Evolutionary conservation across 2,888 invertebrate species (phyloP).

Genomic region (Lordiphosa fenestrarum): DNA sequence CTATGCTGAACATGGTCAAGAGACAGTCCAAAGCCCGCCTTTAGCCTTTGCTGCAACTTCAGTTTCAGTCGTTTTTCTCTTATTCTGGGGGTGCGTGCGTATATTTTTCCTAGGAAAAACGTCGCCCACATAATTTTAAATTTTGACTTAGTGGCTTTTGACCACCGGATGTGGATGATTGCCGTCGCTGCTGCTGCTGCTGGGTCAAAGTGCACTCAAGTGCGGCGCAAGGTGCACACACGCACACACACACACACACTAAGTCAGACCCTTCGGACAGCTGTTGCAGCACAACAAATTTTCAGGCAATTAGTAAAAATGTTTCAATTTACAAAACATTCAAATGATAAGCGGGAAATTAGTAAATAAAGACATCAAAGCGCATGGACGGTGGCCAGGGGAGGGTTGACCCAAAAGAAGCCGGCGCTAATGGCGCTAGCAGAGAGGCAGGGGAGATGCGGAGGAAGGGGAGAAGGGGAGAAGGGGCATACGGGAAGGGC

Average conservation of each 20-base stretch:
- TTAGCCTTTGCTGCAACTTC: slow-evolving; percentile 13
- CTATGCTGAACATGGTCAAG: slow-evolving; percentile 58
- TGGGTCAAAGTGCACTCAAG: slow-evolving; percentile 64
- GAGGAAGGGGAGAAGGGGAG: too few species aligned
- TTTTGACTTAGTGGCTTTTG: slow-evolving; percentile 58
- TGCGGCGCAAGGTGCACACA: slow-evolving; percentile 45
- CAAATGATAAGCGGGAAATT: slow-evolving; percentile 75
- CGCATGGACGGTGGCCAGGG: slow-evolving; percentile 24
- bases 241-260: slow-evolving; percentile 25
- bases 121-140: slow-evolving; percentile 74
- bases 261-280: slow-evolving; percentile 18
- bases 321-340: slow-evolving; percentile 73
- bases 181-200: slow-evolving; percentile 38
- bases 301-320: slow-evolving; percentile 74
- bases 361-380: slow-evolving; percentile 74
- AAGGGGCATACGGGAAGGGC: slow-evolving; percentile 6
- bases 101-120: slow-evolving; percentile 65
- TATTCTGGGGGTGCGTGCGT: slow-evolving; percentile 46
- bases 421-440: slow-evolving; percentile 72
- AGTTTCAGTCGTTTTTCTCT: slow-evolving; percentile 8
- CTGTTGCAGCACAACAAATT: slow-evolving; percentile 48
- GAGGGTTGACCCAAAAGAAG: slow-evolving; percentile 33
- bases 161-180: slow-evolving; percentile 66
- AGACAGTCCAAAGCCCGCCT: slow-evolving; percentile 32
- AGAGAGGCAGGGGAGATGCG: not conserved